These are phyloP conservation scores for Armadillidium nasatum DNA, from an alignment of 1,140 invertebrate species.

Conservation along the genomic window DNA sequence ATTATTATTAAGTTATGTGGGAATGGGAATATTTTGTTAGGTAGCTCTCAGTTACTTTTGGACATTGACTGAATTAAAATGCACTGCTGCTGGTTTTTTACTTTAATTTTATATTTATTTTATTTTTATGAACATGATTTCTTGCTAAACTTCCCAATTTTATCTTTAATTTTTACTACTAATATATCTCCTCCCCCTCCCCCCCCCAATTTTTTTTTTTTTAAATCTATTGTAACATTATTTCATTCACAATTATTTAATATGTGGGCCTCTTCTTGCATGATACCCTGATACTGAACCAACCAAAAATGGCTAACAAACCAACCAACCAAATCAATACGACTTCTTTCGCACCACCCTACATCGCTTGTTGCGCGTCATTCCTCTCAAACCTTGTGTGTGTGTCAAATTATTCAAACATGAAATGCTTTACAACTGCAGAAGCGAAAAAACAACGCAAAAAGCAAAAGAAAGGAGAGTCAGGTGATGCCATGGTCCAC, in stretches of 20 bases:
- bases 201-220: neutral
- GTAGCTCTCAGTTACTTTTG: neutral
- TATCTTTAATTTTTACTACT: no score
- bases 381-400: slow-evolving; percentile 3
- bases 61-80: slow-evolving; percentile 1
- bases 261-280: slow-evolving; percentile 45
- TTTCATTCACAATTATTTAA: slow-evolving; percentile 33
- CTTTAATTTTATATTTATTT: neutral
- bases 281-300: slow-evolving; percentile 36
- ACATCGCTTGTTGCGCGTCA: slow-evolving; percentile 36
- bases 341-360: slow-evolving; percentile 20
- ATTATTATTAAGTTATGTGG: neutral
- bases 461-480: slow-evolving; percentile 62
- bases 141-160: no score
- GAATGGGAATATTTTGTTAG: neutral
- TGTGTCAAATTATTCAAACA: neutral
- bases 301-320: slow-evolving; percentile 41
- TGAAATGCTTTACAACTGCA: slow-evolving; percentile 53
- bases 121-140: neutral
- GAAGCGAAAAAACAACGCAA: slow-evolving; percentile 87
- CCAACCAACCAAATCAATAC: slow-evolving; percentile 32
- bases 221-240: no score
- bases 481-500: slow-evolving; percentile 38
- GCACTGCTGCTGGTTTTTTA: neutral
- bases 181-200: no score